Evolutionary conservation across 1,140 invertebrate species (phyloP).

Genomic region (Solen grandis): DNA sequence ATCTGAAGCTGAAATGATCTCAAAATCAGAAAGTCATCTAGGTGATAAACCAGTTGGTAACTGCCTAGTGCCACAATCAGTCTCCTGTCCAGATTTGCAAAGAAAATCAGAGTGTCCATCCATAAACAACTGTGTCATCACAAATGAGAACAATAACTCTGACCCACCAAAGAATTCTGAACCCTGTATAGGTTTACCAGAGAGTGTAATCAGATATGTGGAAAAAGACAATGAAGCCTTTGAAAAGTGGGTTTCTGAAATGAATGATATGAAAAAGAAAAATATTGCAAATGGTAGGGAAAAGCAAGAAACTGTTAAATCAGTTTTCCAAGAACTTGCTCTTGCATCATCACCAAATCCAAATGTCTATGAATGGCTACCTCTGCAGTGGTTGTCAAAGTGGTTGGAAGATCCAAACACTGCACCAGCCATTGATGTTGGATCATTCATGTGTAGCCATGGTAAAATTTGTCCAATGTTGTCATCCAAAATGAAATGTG

Average conservation of each 20-base stretch:
- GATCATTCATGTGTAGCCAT: slow-evolving; percentile 82
- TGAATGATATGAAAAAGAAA: slow-evolving; percentile 79
- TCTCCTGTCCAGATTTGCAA: neutral
- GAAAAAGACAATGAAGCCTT: slow-evolving; percentile 80
- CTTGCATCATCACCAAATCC: slow-evolving; percentile 20
- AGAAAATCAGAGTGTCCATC: neutral
- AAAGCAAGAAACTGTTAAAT: slow-evolving; percentile 71
- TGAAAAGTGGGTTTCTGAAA: slow-evolving; percentile 79
- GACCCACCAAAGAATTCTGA: neutral
- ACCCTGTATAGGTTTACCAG: slow-evolving; percentile 51
- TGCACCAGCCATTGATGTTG: slow-evolving; percentile 81
- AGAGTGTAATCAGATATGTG: slow-evolving; percentile 72
- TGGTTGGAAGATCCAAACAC: slow-evolving; percentile 78
- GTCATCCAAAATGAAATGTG: slow-evolving; percentile 75
- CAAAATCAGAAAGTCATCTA: neutral
- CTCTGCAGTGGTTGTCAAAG: slow-evolving; percentile 82
- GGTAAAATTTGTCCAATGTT: slow-evolving; percentile 72
- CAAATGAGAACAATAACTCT: neutral
- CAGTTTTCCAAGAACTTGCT: slow-evolving; percentile 65
- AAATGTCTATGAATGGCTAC: slow-evolving; percentile 81
- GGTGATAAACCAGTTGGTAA: no score
- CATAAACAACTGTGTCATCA: neutral
- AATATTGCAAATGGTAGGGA: slow-evolving; percentile 81
- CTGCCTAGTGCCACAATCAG: no score
- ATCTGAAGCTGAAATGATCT: neutral